Conservation (phyloP, 2,888 invertebrate species). For the Idaea aversata region DNA sequence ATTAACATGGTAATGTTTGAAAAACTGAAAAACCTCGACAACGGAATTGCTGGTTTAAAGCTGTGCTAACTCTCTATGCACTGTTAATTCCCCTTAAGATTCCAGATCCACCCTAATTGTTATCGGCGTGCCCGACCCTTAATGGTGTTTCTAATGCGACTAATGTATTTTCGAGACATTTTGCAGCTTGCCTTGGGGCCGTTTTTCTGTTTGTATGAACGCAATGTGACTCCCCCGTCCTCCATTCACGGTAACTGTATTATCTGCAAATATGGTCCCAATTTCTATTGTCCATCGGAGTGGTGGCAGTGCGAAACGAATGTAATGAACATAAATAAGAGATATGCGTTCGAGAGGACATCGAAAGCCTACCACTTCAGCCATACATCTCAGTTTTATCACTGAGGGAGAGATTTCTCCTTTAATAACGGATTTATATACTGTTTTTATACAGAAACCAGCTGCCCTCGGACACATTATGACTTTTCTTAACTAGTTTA, state of each 20-base stretch:
- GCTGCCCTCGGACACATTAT: neutral
- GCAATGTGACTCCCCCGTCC: slow-evolving; percentile 60
- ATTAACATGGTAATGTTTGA: slow-evolving; percentile 14
- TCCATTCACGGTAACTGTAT: slow-evolving; percentile 69
- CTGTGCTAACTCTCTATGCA: slow-evolving; percentile 65
- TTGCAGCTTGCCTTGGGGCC: slow-evolving; percentile 76
- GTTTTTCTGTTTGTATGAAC: slow-evolving; percentile 75
- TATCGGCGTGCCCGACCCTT: slow-evolving; percentile 71
- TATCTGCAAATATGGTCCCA: slow-evolving; percentile 78
- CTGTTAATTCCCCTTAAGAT: slow-evolving; percentile 75
- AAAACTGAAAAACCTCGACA: slow-evolving; percentile 21
- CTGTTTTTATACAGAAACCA: slow-evolving; percentile 7
- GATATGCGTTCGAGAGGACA: slow-evolving; percentile 49
- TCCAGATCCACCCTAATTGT: slow-evolving; percentile 77
- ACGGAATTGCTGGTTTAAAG: slow-evolving; percentile 46
- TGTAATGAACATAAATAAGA: slow-evolving; percentile 73
- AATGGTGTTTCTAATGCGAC: slow-evolving; percentile 77
- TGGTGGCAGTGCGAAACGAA: slow-evolving; percentile 54
- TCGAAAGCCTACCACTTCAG: slow-evolving; percentile 29
- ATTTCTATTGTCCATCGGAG: slow-evolving; percentile 74
- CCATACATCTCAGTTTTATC: slow-evolving; percentile 47
- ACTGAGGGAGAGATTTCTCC: slow-evolving; percentile 9
- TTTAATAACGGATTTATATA: neutral
- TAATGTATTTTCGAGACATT: slow-evolving; percentile 80
- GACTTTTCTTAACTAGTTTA: slow-evolving; percentile 3